phyloP scores from a whole-genome alignment of 2,888 invertebrate species.

The Fragum fragum region DNA sequence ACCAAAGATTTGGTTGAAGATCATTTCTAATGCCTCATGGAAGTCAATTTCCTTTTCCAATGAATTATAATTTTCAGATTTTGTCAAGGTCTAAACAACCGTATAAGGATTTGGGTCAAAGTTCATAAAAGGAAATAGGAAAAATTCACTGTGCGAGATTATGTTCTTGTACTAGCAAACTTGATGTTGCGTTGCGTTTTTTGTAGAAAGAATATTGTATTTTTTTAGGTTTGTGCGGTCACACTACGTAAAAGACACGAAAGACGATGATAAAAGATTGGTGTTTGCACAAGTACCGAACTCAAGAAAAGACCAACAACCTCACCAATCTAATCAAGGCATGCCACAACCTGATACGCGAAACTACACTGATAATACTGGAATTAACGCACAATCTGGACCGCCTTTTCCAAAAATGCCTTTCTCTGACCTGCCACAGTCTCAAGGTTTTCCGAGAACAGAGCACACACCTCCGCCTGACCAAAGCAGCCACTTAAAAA shows the following conservation, averaged over 20 bases:
- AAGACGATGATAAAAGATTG: background rate
- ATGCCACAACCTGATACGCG: background rate
- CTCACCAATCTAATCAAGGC: background rate
- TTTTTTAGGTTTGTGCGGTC: slow-evolving; percentile 9
- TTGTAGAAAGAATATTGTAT: no score
- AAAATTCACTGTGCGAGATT: no score
- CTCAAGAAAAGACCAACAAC: no score
- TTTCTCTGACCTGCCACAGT: background rate
- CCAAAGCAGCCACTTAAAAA: background rate
- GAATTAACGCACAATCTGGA: background rate
- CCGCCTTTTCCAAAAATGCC: background rate
- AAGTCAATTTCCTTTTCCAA: no score
- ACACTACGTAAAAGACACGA: background rate
- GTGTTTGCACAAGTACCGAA: background rate
- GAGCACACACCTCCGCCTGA: background rate
- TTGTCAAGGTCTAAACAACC: no score
- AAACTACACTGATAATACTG: background rate
- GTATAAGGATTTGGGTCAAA: no score
- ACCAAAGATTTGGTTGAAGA: no score
- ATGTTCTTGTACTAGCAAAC: no score
- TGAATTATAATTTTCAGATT: no score
- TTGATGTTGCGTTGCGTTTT: no score
- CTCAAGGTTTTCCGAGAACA: background rate
- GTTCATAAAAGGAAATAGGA: no score
- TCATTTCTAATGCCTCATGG: no score